Evolutionary conservation across 2,113 vertebrate genomes (phyloP).

Genomic region (Cavia aperea): DNA sequence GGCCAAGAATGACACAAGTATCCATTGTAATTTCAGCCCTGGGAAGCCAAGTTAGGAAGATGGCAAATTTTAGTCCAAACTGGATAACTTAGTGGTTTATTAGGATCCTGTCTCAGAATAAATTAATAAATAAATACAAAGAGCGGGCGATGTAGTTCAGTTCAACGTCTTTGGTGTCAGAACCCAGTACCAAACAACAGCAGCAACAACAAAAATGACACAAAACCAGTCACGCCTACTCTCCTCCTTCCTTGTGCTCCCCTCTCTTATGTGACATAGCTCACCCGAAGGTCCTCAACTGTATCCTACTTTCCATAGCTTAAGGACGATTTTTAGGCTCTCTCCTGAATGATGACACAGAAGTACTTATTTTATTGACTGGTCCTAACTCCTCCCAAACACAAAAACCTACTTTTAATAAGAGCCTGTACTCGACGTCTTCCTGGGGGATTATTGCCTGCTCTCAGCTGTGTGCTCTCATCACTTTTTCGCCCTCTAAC

Average conservation of each 20-base stretch:
- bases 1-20: not conserved
- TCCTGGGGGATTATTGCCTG: not conserved
- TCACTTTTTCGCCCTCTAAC: not conserved
- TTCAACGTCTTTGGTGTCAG: not conserved
- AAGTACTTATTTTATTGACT: not conserved
- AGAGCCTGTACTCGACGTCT: fast-evolving
- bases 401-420: not conserved
- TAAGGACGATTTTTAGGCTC: not conserved
- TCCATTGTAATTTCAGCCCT: not conserved
- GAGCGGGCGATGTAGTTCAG: not conserved
- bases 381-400: not conserved
- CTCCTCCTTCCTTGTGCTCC: fast-evolving
- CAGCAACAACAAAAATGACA: not conserved
- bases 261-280: not conserved
- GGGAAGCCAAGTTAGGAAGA: not conserved
- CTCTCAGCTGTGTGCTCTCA: not conserved
- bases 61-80: not conserved
- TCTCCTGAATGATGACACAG: not conserved
- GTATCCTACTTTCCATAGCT: not conserved
- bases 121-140: not conserved
- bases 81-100: not conserved
- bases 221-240: not conserved
- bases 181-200: not conserved
- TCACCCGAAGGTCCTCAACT: not conserved
- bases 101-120: not conserved